Percentiles rank a stretch among this genome's conserved stretches.
These are phyloP conservation scores for Zeugodacus cucurbitae DNA, from an alignment of 1,140 invertebrate species.

Conservation along the genomic window DNA sequence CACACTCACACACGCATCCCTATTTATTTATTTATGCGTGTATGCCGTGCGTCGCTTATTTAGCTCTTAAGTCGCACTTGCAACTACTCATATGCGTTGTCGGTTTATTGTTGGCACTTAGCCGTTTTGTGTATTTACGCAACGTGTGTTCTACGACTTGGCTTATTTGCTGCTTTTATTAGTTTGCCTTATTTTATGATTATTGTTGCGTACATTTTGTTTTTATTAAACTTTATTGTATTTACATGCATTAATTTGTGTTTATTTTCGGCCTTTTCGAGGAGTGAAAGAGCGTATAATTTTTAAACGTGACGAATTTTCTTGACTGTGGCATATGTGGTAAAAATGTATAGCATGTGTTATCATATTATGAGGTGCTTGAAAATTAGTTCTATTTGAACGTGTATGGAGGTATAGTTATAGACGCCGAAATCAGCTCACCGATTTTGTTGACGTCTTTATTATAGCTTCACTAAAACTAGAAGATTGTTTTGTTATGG, in stretches of 20 bases:
- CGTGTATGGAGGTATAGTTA: too few relatives aligned
- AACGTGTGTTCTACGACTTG: constrained; percentile 14
- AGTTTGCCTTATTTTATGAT: constrained; percentile 32
- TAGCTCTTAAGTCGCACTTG: background rate
- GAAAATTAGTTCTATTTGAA: too few relatives aligned
- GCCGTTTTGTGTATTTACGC: background rate
- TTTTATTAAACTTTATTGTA: constrained; percentile 2
- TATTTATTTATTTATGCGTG: background rate
- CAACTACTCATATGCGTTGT: background rate
- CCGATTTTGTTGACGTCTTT: too few relatives aligned
- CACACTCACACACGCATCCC: background rate
- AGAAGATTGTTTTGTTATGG: too few relatives aligned
- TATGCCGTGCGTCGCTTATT: background rate
- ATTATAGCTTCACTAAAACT: too few relatives aligned
- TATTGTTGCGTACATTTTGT: constrained; percentile 30
- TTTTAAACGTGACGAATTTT: background rate
- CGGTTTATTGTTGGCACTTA: constrained; percentile 16
- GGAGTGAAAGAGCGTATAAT: background rate
- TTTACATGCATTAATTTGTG: constrained; percentile 2
- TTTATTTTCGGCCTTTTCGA: background rate
- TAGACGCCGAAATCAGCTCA: too few relatives aligned
- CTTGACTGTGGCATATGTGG: background rate
- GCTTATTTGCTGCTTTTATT: constrained; percentile 33
- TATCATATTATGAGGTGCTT: too few relatives aligned
- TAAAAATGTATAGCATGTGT: background rate